Evolutionary conservation across 2,888 invertebrate species (phyloP).

Genomic region (Scelioninae gen. 1): DNA sequence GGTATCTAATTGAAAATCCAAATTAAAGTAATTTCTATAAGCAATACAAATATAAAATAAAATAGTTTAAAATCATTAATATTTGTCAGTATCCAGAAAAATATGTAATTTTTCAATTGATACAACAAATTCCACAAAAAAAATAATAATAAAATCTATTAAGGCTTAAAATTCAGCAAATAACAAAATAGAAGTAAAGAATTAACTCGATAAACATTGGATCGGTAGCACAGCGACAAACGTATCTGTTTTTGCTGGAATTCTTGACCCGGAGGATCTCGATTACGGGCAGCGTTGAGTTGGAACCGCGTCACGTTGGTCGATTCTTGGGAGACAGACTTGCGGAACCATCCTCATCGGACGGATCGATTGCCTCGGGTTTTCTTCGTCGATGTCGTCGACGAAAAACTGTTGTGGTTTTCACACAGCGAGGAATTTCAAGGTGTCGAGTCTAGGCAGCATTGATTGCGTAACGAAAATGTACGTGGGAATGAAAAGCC

Average conservation of each 20-base stretch:
- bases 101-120: too few relatives aligned
- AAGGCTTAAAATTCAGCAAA: background rate
- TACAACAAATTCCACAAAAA: background rate
- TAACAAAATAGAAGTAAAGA: conserved; percentile 26
- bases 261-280: conserved; percentile 77
- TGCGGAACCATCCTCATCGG: conserved; percentile 65
- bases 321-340: conserved; percentile 61
- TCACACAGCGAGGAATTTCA: conserved; percentile 61
- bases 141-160: background rate
- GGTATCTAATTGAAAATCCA: too few relatives aligned
- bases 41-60: too few relatives aligned
- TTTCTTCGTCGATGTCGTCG: conserved; percentile 33
- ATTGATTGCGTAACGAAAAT: conserved; percentile 56
- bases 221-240: conserved; percentile 44
- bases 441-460: conserved; percentile 52
- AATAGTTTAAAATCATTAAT: too few relatives aligned
- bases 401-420: conserved; percentile 66
- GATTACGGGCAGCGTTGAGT: conserved; percentile 74
- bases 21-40: too few relatives aligned
- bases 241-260: conserved; percentile 72
- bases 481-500: conserved; percentile 61
- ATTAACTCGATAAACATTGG: conserved; percentile 9
- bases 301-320: conserved; percentile 78
- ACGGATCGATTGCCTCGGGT: conserved; percentile 62
- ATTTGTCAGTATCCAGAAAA: too few relatives aligned